Base-by-base conservation (phyloP, 2,888 invertebrate genomes). In the Limnephilus rhombicus region DNA sequence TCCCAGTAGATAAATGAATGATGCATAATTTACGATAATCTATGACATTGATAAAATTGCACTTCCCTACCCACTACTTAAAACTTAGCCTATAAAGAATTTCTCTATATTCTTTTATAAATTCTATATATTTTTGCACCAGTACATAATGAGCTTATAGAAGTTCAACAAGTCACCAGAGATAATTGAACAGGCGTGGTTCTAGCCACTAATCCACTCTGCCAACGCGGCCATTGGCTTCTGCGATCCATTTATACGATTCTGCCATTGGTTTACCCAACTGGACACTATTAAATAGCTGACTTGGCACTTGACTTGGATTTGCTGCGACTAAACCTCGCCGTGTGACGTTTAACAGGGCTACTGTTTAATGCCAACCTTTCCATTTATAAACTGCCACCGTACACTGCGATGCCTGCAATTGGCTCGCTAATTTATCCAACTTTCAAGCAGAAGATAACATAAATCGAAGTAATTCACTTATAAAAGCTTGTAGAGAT, bases 161-260 rank as follows among this genome's bases (percentile, higher is more conserved):
- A 68, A 87, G 18, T 24, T 87, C 18, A 18, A 87, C 86, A 45
- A 24, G 53, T 87, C 86, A 87, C 45, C 24, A 87, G 45, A 87
- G 83, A 83, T 83, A 83, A 83, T 83, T 83, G 37, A 34, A 83
- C 41, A 83, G 83, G 83, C 83, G 83, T 83, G 83, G 83, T 83
- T 83, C 41, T 41, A 37, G 37, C 18, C 34, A 24, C 34, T 83
- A 83, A 83, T 83, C 83, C 83, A 83, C 83, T 37, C 24, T 83
- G 83, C 41, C 83, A 83, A 83, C 85, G 12, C 49, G 7, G 41
- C 86, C 29, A 86, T 86, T 86, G 86, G 86, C 86, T 86, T 86
- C 49, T 9, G 41, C 45, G 49, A 86, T 49, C 41, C n/a, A 29
- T 15, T 86, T 86, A 86, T 49, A n/a, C 86, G 24, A 45, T 49